These are phyloP conservation scores for Semaprochilodus insignis DNA, from an alignment of 2,797 vertebrate genomes.

Conservation along the genomic window DNA sequence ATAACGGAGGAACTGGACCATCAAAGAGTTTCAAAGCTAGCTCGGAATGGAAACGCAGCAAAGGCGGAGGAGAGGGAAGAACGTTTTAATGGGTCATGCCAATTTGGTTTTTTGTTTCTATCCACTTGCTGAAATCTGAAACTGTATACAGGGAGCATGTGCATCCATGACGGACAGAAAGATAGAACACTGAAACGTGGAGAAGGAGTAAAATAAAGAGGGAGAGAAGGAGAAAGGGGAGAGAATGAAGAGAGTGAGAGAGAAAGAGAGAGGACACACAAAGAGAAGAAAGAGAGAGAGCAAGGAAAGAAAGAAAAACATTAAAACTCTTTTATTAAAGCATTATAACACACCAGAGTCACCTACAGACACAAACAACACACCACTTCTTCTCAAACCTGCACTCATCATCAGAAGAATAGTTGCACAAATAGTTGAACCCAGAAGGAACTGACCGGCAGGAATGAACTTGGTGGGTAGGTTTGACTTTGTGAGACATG, in stretches of 20 bases:
- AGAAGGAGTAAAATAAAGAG: not conserved
- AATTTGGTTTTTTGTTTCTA: not conserved
- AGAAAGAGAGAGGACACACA: not conserved
- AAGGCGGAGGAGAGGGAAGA: not conserved
- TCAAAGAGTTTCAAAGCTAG: conserved; percentile 31
- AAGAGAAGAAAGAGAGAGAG: not conserved
- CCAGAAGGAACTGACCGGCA: too few species aligned
- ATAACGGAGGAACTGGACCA: conserved; percentile 43
- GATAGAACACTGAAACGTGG: too few species aligned
- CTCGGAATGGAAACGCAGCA: not conserved
- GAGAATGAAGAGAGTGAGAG: conserved; percentile 5
- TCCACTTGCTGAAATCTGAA: not conserved
- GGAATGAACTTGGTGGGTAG: too few species aligned
- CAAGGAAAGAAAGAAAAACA: too few species aligned
- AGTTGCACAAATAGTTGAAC: too few species aligned
- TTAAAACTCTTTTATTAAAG: too few species aligned
- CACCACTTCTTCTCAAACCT: too few species aligned
- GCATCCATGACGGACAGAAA: not conserved
- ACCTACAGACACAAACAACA: too few species aligned
- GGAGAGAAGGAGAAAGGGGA: not conserved
- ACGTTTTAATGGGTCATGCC: not conserved
- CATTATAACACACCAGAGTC: too few species aligned
- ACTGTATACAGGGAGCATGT: not conserved
- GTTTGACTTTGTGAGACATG: too few species aligned
- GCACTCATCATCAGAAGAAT: too few species aligned